Conservation (phyloP, 2,888 invertebrate genomes). For the Idaea dimidiata region DNA sequence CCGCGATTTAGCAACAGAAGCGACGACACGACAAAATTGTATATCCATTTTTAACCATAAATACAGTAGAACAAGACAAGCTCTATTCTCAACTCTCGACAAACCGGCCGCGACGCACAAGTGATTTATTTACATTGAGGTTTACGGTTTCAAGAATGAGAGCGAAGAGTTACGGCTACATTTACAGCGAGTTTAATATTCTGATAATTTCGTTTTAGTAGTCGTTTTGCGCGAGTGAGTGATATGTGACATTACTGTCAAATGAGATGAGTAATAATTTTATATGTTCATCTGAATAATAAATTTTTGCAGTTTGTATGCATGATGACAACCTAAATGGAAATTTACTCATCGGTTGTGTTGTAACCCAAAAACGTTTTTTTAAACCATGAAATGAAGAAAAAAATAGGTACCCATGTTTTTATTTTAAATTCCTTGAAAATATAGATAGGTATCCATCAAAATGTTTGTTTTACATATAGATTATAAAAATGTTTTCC, state of each 20-base stretch:
- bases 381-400: no score
- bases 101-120: constrained; percentile 28
- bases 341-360: no score
- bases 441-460: no score
- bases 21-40: neutral
- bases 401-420: no score
- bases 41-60: neutral
- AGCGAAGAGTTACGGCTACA: constrained; percentile 22
- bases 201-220: neutral
- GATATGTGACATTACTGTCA: neutral
- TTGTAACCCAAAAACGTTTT: no score
- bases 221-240: neutral
- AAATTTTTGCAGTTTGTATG: no score
- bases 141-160: constrained; percentile 38
- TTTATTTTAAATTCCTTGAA: no score
- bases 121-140: constrained; percentile 34
- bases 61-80: neutral
- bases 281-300: neutral
- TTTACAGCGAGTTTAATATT: constrained; percentile 14
- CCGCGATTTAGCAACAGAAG: no score
- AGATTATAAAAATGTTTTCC: no score
- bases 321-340: no score
- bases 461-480: no score
- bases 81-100: constrained; percentile 18
- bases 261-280: neutral